These are phyloP conservation scores for Hippocampus zosterae DNA, from an alignment of 2,113 vertebrate genomes.

Conservation along the genomic window DNA sequence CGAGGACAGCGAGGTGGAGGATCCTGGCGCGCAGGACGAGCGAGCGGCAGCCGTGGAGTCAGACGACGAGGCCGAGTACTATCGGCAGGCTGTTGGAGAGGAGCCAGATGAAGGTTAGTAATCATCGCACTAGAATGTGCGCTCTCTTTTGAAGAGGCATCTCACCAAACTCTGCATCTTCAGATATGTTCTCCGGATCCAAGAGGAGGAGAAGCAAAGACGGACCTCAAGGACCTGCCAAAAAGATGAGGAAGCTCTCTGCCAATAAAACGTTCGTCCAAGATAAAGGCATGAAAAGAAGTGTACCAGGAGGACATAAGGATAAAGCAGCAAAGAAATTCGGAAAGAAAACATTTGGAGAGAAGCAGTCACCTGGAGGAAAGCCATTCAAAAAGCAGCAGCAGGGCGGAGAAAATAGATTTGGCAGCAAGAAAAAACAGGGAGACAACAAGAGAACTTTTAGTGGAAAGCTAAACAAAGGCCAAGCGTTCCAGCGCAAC, in stretches of 20 bases:
- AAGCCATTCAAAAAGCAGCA: conserved; percentile 53
- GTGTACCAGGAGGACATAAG: conserved; percentile 10
- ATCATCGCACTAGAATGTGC: background rate
- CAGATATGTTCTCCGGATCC: conserved; percentile 73
- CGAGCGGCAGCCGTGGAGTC: conserved; percentile 56
- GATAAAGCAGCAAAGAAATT: conserved; percentile 20
- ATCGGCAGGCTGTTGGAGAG: conserved; percentile 83
- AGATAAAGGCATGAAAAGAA: conserved; percentile 21
- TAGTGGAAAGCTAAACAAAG: conserved; percentile 40
- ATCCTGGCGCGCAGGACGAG: conserved; percentile 73
- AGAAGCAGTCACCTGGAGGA: conserved; percentile 28
- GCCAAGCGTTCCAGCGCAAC: conserved; percentile 47
- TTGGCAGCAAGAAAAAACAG: conserved; percentile 51
- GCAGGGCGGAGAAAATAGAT: conserved; percentile 35
- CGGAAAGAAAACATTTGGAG: conserved; percentile 46
- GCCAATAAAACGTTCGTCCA: conserved; percentile 4
- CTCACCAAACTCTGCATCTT: background rate
- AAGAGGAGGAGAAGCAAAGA: conserved; percentile 52
- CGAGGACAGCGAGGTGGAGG: conserved; percentile 76
- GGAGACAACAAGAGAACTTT: conserved; percentile 31
- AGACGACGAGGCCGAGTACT: conserved; percentile 85
- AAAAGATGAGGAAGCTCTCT: conserved; percentile 55
- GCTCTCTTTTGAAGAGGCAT: background rate
- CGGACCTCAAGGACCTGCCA: conserved; percentile 36
- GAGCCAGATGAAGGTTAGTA: conserved; percentile 83